Conservation (phyloP, 2,797 vertebrate species). For the Siniperca scherzeri region DNA sequence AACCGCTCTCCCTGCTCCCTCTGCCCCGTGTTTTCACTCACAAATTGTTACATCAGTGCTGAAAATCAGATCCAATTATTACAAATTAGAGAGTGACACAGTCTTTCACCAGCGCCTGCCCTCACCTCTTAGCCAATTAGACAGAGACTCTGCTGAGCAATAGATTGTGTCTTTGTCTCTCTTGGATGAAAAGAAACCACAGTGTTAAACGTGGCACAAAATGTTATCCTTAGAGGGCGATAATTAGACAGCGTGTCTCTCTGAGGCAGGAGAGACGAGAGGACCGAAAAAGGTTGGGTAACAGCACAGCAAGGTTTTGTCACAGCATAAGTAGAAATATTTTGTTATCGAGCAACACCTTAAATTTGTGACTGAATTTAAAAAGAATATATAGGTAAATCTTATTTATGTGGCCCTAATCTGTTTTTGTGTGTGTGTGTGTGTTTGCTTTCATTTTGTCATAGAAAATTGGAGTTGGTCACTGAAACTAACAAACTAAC, state of each 20-base stretch:
- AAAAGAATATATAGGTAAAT: not conserved
- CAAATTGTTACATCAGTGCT: constrained; percentile 49
- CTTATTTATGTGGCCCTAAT: rapidly evolving
- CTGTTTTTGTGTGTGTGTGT: not conserved
- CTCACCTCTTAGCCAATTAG: constrained; percentile 34
- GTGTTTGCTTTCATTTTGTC: not conserved
- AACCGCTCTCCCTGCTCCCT: constrained; percentile 13
- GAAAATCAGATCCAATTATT: constrained; percentile 62
- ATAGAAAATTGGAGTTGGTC: not conserved
- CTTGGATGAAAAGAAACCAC: constrained; percentile 26
- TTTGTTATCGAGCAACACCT: not conserved
- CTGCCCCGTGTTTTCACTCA: constrained; percentile 36
- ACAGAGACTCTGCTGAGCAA: constrained; percentile 1
- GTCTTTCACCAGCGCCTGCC: not conserved
- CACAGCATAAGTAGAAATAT: not conserved
- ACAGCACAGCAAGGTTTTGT: constrained; percentile 3
- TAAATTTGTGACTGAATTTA: not conserved
- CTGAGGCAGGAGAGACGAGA: not conserved
- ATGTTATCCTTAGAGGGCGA: constrained; percentile 38
- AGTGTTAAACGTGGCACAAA: constrained; percentile 42
- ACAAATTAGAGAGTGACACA: constrained; percentile 49
- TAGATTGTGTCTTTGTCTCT: constrained; percentile 20
- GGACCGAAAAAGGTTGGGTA: not conserved
- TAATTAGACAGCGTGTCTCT: constrained; percentile 31
- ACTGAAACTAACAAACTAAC: no score